Base-by-base conservation (phyloP, 2,797 vertebrate species). In the Sebastes nivosus region DNA sequence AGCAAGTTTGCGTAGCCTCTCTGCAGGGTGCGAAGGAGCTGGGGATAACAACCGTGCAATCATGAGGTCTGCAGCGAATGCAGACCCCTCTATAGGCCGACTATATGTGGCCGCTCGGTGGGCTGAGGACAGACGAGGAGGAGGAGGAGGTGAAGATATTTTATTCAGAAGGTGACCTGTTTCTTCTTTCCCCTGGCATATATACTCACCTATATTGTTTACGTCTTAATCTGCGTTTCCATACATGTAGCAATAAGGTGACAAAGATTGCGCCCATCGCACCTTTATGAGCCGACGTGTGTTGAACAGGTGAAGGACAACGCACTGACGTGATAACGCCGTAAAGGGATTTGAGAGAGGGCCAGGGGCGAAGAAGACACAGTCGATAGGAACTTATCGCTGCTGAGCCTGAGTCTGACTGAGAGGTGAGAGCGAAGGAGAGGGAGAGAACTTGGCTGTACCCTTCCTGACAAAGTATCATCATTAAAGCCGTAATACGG, bases 281-380 rank as follows among this genome's bases (percentile, higher is more conserved):
- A 80, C 87, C 83, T 89, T 87, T 85, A 87, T 82, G 82, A 87
- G 86, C 18, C 69, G 30, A 10, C 20, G 57, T 77, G 83, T 90
- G 90, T 88, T 86, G 85, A 89, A 90, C 90, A 91, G 94, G 92
- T 94, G 93, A 95, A 94, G 94, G 93, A 94, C 93, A 90, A 91
- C 82, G 72, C 69, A 72, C 88, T 89, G 92, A 94, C 90, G 90
- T 87, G 92, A 95, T 93, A 94, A 94, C 58, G 46, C 88, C 84
- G 91, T 91, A 91, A 94, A 93, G 85, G 91, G 93, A 93, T 95
- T 94, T 94, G 77, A 92, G 88, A 92, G 85, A 82, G 80, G 71
- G 89, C 91, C 89, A 89, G 83, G 67, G 91, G 92, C 85, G 68
- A 93, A 91, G 68, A 93, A 90, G 82, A 91, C 82, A 89, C 84